Conservation (phyloP, 2,113 vertebrate genomes). For the Tachycineta bicolor region DNA sequence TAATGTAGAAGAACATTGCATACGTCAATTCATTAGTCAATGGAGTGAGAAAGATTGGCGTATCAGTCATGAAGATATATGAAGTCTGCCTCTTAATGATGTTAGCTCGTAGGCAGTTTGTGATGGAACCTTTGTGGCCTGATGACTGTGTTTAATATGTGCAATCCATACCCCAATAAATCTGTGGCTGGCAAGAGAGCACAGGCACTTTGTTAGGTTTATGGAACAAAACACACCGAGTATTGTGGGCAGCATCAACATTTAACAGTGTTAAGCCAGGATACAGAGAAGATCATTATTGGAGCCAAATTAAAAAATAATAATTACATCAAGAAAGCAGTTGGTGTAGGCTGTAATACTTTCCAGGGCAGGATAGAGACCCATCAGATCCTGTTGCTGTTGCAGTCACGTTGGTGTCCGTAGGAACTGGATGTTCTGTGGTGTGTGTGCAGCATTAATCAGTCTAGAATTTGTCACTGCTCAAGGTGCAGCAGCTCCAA, state of each 20-base stretch:
- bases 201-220: background rate
- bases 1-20: background rate
- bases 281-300: background rate
- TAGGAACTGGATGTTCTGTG: background rate
- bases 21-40: constrained; percentile 65
- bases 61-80: constrained; percentile 61
- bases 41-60: constrained; percentile 29
- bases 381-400: background rate
- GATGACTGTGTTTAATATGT: constrained; percentile 53
- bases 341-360: background rate
- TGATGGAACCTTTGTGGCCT: constrained; percentile 49
- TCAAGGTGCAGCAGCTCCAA: background rate
- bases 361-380: background rate
- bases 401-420: background rate
- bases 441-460: constrained; percentile 20
- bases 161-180: constrained; percentile 65
- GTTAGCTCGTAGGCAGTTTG: constrained; percentile 52
- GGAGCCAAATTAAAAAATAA: constrained; percentile 30
- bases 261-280: background rate
- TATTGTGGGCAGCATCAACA: background rate
- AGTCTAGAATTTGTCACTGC: background rate
- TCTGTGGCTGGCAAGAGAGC: constrained; percentile 34
- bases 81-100: constrained; percentile 63
- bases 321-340: background rate
- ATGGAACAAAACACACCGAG: background rate